phyloP scores from a whole-genome alignment of 2,113 vertebrate species.

The Neomonachus schauinslandi region DNA sequence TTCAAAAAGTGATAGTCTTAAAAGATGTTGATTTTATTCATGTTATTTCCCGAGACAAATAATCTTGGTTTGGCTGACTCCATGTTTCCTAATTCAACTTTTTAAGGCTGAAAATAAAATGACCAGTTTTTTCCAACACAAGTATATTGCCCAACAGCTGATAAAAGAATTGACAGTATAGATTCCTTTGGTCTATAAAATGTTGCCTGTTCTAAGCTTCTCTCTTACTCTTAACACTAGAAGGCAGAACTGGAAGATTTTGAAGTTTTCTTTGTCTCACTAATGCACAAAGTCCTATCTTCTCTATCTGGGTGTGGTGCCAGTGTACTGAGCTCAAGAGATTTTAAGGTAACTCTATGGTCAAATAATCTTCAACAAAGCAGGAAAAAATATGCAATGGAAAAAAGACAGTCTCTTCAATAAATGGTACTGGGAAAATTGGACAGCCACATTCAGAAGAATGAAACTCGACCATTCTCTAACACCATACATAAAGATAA shows the following conservation, averaged over 20 bases:
- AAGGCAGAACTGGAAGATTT: not conserved
- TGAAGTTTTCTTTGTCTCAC: not conserved
- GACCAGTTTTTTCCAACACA: slow-evolving; percentile 17
- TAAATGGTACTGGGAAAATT: too few species aligned
- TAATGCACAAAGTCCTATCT: not conserved
- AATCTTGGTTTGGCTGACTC: slow-evolving; percentile 21
- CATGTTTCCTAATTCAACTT: slow-evolving; percentile 40
- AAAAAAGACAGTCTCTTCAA: too few species aligned
- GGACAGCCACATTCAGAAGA: too few species aligned
- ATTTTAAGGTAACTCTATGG: not conserved
- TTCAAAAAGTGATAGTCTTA: slow-evolving; percentile 42
- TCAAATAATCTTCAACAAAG: too few species aligned
- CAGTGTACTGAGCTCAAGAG: not conserved
- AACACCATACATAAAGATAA: too few species aligned
- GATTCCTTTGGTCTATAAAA: not conserved
- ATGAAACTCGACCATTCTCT: too few species aligned
- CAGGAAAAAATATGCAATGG: too few species aligned
- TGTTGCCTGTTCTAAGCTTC: not conserved
- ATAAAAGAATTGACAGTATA: not conserved
- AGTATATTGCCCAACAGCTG: slow-evolving; percentile 16
- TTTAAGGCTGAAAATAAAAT: slow-evolving; percentile 53
- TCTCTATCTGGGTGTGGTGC: not conserved
- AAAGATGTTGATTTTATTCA: slow-evolving; percentile 39
- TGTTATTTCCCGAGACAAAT: slow-evolving; percentile 18
- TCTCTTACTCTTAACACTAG: slow-evolving; percentile 9